Evolutionary conservation across 2,888 invertebrate genomes (phyloP), one percentile per base, ranked within the genome.

Genomic region (Anorthoa munda): DNA sequence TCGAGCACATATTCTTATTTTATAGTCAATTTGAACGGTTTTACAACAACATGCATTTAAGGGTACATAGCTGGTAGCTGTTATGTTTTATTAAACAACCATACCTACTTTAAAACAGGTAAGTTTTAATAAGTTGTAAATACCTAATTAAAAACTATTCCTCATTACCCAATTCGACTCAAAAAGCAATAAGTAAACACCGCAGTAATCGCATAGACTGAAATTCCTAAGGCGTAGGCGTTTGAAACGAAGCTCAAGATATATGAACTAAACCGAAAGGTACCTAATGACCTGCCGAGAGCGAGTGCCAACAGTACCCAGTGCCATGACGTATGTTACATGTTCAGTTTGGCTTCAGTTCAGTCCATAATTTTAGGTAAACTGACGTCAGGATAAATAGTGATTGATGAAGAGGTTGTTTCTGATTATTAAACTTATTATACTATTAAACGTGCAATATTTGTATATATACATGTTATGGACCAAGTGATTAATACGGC

Each of bases 241-340:
- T 67, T 51, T 50, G 58, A 31, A 60, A 67, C 58, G 26, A 46
- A 39, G 21, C 60, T 15, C 21, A 66, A 80, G 77, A 83, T 83
- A 64, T 73, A 83, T 83, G 72, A 48, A 53, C 66, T 53, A 39
- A 65, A 66, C 75, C 50, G n/a, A 71, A 75, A 59, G 67, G 60
- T 68, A 71, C 46, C 46, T 77, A 79, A 81, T 77, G 79, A 76
- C 67, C 31, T 68, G 67, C 69, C 72, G 55, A 61, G n/a, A 63
- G 71, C 78, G 21, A 55, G 61, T 67, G 73, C 74, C 69, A 76
- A 65, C 66, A 71, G 66, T 55, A 71, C 74, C 66, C 59, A 75
- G 11, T 11, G 2, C 13, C 51, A 65, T 74, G 55, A 77, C 55
- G 66, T 80, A 80, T 65, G 74, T 51, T 51, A 59, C 48, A n/a